phyloP scores from a whole-genome alignment of 2,113 vertebrate genomes.

The Ammospiza caudacuta region DNA sequence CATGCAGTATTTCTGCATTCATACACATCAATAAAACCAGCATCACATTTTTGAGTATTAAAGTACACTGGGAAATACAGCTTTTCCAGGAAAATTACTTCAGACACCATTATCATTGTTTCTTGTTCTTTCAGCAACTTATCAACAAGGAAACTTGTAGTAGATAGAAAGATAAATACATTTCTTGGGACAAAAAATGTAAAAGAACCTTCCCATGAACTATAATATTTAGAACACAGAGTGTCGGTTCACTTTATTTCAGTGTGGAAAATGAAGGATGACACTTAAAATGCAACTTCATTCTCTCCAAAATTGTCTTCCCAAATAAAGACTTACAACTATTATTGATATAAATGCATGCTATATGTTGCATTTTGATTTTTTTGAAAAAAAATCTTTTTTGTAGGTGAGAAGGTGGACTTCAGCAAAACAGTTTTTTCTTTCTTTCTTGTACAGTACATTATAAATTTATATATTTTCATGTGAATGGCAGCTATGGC shows the following conservation, averaged over 20 bases:
- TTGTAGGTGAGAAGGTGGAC: neutral
- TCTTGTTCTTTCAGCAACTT: neutral
- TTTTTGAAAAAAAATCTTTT: neutral
- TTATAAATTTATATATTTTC: neutral
- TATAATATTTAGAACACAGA: neutral
- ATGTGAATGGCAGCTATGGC: neutral
- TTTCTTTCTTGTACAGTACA: neutral
- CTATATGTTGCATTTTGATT: neutral
- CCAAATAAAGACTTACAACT: neutral
- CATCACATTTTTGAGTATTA: neutral
- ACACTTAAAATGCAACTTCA: rapidly evolving
- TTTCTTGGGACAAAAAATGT: neutral
- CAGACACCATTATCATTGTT: neutral
- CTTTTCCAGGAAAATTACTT: neutral
- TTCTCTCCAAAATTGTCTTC: neutral
- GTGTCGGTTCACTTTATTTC: neutral
- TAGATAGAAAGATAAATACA: neutral
- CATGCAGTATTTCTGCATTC: neutral
- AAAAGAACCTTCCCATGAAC: neutral
- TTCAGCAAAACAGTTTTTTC: neutral
- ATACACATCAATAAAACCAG: neutral
- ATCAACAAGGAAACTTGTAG: neutral
- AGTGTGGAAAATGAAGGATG: neutral
- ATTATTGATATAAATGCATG: neutral
- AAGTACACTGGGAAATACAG: neutral